phyloP scores from a whole-genome alignment of 1,140 invertebrate species.

The Anthonomus grandis region DNA sequence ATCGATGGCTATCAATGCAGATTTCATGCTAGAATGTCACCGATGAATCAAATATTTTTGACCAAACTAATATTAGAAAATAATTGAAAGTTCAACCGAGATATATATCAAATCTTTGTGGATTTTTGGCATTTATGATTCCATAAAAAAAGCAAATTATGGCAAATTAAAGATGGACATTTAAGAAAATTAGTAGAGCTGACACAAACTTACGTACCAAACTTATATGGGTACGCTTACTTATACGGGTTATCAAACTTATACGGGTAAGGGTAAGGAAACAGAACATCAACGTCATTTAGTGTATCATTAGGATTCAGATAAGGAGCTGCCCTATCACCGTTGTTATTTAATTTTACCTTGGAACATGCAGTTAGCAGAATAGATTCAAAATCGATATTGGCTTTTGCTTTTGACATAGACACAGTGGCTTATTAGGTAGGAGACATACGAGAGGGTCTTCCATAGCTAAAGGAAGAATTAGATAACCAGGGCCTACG shows the following conservation, averaged over 20 bases:
- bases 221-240: too few species aligned
- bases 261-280: not conserved
- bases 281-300: too few species aligned
- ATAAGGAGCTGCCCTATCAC: not conserved
- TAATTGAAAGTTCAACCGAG: not conserved
- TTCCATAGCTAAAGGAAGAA: too few species aligned
- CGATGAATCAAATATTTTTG: not conserved
- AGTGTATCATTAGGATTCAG: not conserved
- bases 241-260: too few species aligned
- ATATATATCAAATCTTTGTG: not conserved
- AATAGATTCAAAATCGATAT: too few species aligned
- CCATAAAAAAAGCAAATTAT: not conserved
- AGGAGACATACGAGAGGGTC: too few species aligned
- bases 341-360: not conserved
- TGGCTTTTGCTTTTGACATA: too few species aligned
- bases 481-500: too few species aligned
- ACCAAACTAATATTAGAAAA: not conserved
- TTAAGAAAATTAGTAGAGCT: conserved; percentile 3
- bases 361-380: not conserved
- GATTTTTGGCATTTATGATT: not conserved
- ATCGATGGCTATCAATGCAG: not conserved
- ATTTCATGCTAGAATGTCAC: not conserved
- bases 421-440: too few species aligned
- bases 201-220: not conserved
- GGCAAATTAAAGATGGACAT: not conserved